A percentile compares a stretch with the other conserved stretches of the same genome.
Evolutionary conservation across 2,797 vertebrate genomes (phyloP).

Genomic region (Enoplosus armatus): DNA sequence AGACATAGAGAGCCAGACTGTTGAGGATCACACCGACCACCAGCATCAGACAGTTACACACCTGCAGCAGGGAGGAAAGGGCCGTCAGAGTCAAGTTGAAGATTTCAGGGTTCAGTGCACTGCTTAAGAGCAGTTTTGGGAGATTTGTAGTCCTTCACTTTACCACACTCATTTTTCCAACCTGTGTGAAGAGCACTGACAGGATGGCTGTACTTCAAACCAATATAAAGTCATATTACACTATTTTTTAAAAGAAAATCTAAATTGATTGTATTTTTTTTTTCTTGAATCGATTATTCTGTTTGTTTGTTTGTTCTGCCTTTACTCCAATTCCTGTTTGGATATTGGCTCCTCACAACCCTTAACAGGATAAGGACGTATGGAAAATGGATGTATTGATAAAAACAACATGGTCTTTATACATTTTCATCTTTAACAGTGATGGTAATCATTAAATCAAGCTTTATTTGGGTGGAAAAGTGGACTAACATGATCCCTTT

Average conservation of each 20-base stretch:
- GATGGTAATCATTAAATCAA: background rate
- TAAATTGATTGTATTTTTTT: no score
- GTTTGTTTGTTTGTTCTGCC: no score
- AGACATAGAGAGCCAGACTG: constrained; percentile 91
- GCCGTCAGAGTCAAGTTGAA: background rate
- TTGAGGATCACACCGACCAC: constrained; percentile 92
- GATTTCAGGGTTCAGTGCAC: no score
- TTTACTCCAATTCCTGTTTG: no score
- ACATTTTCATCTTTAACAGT: background rate
- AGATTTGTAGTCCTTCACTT: background rate
- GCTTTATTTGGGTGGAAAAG: background rate
- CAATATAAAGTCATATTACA: background rate
- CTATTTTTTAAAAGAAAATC: no score
- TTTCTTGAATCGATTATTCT: no score
- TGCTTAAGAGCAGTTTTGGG: background rate
- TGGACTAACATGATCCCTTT: background rate
- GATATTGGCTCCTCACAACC: no score
- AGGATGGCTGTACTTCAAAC: background rate
- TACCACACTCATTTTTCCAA: background rate
- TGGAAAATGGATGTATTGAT: no score
- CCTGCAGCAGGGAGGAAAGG: constrained; percentile 51
- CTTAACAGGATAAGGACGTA: no score
- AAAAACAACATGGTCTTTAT: no score
- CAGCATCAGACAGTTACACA: constrained; percentile 90
- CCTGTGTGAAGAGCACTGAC: background rate